phyloP scores from a whole-genome alignment of 2,797 vertebrate genomes.

The Halcyon chelicuti region DNA sequence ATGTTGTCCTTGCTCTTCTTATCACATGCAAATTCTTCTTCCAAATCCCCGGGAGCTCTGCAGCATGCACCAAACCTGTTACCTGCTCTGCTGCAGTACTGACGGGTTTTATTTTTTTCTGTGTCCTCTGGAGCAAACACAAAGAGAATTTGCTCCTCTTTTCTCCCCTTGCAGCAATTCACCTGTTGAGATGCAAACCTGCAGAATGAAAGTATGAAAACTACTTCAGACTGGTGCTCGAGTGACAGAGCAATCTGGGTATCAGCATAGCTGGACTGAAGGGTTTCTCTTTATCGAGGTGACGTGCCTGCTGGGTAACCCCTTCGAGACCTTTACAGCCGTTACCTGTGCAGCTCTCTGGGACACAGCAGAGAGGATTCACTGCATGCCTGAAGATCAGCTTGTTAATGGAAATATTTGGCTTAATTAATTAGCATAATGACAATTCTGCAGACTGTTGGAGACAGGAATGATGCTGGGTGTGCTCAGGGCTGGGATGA shows the following conservation, averaged over 20 bases:
- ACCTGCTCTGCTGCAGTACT: background rate
- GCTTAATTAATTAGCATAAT: slow-evolving; percentile 56
- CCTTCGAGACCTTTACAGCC: background rate
- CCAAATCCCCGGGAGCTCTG: background rate
- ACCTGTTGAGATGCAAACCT: background rate
- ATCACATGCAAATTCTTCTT: background rate
- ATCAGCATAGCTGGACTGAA: background rate
- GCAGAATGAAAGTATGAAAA: background rate
- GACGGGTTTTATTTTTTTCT: background rate
- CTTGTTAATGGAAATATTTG: slow-evolving; percentile 37
- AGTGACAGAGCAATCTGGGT: background rate
- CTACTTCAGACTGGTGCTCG: background rate
- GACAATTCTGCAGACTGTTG: background rate
- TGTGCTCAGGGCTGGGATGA: background rate
- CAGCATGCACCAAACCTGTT: background rate
- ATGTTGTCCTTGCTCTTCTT: background rate
- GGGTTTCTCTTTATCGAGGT: background rate
- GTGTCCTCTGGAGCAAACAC: background rate
- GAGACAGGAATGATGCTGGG: background rate
- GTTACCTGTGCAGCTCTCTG: background rate
- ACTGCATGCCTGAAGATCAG: slow-evolving; percentile 22
- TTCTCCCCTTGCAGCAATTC: background rate
- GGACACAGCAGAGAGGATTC: background rate
- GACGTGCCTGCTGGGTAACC: background rate
- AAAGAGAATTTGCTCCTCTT: background rate